phyloP scores from a whole-genome alignment of 2,888 invertebrate genomes.

The Lordiphosa fenestrarum region DNA sequence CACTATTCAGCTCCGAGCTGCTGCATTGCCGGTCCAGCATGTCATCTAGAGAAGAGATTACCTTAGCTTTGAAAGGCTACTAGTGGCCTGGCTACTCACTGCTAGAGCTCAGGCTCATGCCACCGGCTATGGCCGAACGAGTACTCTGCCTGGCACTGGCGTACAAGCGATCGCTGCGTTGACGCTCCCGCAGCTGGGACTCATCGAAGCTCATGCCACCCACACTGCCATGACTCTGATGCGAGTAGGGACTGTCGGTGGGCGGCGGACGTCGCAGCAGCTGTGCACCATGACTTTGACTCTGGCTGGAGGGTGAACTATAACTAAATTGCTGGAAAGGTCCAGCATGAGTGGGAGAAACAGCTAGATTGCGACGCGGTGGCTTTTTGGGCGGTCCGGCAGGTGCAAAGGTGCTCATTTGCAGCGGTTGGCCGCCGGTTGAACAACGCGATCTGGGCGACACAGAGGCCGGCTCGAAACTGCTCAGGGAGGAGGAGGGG shows the following conservation, averaged over 20 bases:
- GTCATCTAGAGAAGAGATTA: constrained; percentile 48
- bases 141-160: constrained; percentile 73
- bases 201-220: constrained; percentile 69
- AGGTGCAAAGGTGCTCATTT: constrained; percentile 73
- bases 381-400: constrained; percentile 94
- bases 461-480: constrained; percentile 77
- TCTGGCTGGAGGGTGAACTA: constrained; percentile 69
- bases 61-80: not conserved
- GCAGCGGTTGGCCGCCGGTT: constrained; percentile 62
- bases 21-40: constrained; percentile 72
- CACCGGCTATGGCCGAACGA: constrained; percentile 56
- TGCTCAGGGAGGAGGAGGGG: constrained; percentile 79
- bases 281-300: constrained; percentile 39
- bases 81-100: constrained; percentile 44
- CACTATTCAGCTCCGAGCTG: constrained; percentile 63
- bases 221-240: constrained; percentile 73
- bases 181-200: constrained; percentile 59
- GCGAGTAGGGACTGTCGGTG: constrained; percentile 72
- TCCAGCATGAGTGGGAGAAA: constrained; percentile 89
- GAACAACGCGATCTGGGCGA: constrained; percentile 76
- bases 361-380: constrained; percentile 91
- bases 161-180: constrained; percentile 65
- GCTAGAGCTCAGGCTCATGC: constrained; percentile 68
- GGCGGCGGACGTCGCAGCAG: constrained; percentile 45
- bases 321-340: constrained; percentile 77